Evolutionary conservation across 2,888 invertebrate species (phyloP), one percentile per base, ranked within the genome.

Genomic region (Drosophila pseudotakahashii): DNA sequence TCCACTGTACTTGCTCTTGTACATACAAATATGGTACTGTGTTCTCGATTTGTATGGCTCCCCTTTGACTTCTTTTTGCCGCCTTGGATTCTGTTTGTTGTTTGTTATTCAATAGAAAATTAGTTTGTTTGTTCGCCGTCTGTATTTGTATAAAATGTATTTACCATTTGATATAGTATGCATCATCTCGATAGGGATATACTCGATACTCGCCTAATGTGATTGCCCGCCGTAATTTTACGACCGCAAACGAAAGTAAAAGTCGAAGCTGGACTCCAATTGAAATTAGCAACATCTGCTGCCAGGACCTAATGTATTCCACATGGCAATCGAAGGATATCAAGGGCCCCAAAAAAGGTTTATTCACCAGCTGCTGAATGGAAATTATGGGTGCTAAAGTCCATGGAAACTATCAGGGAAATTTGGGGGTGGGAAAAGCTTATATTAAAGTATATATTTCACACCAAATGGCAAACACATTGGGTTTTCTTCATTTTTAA

Each of bases 21-120:
- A 16, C 19, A 34, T n/a, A 39, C 1, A 13, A 32, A 34, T 34
- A 34, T 11, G 34, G 34, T 7, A 34, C 11, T 34, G 36, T 11
- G 13, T 26, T 11, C 19, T 44, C 54, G 34, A 36, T 45, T 55
- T 45, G n/a, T 45, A 44, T 44, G 11, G 7, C 52, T 62, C 32
- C 63, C 30, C 52, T 45, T n/a, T 19, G 19, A 54, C 34, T 75
- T 76, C 59, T 63, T 72, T 55, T 63, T 72, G 73, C 30, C 73
- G 42, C 44, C 58, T 67, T 55, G 52, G 42, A 47, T 52, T 47
- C 51, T 42, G 36, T 39, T 73, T 55, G 68, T 63, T 63, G 66
- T 58, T 73, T 77, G 72, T 63, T 63, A 68, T 72, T 76, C 73
- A 78, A 84, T 81, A 71, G 75, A 81, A 84, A 85, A 81, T 81